phyloP scores from a whole-genome alignment of 2,888 invertebrate genomes.

The Pycnomerus fuliginosus region DNA sequence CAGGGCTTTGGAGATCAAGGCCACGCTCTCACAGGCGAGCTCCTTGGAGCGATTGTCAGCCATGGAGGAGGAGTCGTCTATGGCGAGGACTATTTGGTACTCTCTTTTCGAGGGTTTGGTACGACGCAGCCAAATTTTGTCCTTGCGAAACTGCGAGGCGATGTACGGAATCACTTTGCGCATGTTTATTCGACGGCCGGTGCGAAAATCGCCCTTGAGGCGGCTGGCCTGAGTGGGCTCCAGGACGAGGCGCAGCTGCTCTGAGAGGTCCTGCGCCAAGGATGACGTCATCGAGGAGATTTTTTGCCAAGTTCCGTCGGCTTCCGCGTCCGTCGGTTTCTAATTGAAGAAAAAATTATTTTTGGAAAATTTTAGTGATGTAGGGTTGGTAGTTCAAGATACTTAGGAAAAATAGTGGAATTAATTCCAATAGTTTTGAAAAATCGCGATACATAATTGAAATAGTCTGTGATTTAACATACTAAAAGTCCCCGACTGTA shows the following conservation, averaged over 20 bases:
- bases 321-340: conserved; percentile 51
- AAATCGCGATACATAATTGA: no score
- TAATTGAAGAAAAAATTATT: conserved; percentile 6
- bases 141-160: conserved; percentile 97
- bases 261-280: conserved; percentile 84
- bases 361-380: conserved; percentile 3
- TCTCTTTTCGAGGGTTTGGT: conserved; percentile 94
- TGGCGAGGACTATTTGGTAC: conserved; percentile 93
- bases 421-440: no score
- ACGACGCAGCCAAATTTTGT: conserved; percentile 97
- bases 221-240: conserved; percentile 94
- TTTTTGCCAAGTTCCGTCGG: conserved; percentile 61
- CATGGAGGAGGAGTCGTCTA: conserved; percentile 95
- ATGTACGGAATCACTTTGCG: conserved; percentile 97
- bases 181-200: conserved; percentile 97
- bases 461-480: no score
- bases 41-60: conserved; percentile 86
- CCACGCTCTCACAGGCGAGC: conserved; percentile 92
- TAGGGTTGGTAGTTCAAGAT: no score
- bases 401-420: no score
- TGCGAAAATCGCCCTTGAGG: conserved; percentile 92
- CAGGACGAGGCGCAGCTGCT: conserved; percentile 88
- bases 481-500: no score
- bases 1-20: conserved; percentile 86
- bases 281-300: conserved; percentile 61